Base-by-base conservation (phyloP, 92 coral and sea anemone genomes). In the Phenganax marumi region DNA sequence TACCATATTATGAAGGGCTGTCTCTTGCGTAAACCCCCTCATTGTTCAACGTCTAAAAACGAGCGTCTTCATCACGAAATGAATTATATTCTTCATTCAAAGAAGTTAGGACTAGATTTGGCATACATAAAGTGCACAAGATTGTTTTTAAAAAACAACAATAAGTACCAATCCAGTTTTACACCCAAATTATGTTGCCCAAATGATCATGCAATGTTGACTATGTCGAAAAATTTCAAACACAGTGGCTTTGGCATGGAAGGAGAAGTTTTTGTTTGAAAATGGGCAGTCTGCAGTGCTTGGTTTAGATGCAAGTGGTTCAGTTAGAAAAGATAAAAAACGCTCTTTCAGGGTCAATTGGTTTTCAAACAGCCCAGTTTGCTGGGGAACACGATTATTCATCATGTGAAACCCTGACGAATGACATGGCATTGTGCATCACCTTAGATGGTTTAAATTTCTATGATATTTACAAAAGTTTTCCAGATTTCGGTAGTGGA, bases 371-470 rank as follows among this genome's bases (percentile, higher is more conserved):
- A 69, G 17, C 48, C 50, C 8, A 11, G 50, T 19, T 24, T 11
- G n/a, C n/a, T n/a, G 52, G 17, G 14, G 50, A 69, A 26, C 75
- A 69, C 19, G 3, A 51, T 69, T 69, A 69, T 26, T 69, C 48
- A 13, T 69, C 75, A 69, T 43, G 48, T 51, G 33, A 33, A 9
- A 33, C 6, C 33, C 19, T n/a, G 19, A 21, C 47, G 14, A 24
- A 85, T 13, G 17, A 65, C 5, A 66, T 70, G 7, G 70, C 79
- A 24, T 70, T 85, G 56, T 49, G 55, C 48, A 76, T 85, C 16
- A 85, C 88, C 9, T 7, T 76, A 8, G 85, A 52, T 25, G 88
- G 85, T 9, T 18, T 77, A 4, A 78, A 64, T 43, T 54, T 78
- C 56, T 85, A 77, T 24, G 60, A 43, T 23, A 54, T 85, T 54